Evolutionary conservation across 2,888 invertebrate species (phyloP).

Genomic region (Dolomedes plantarius): DNA sequence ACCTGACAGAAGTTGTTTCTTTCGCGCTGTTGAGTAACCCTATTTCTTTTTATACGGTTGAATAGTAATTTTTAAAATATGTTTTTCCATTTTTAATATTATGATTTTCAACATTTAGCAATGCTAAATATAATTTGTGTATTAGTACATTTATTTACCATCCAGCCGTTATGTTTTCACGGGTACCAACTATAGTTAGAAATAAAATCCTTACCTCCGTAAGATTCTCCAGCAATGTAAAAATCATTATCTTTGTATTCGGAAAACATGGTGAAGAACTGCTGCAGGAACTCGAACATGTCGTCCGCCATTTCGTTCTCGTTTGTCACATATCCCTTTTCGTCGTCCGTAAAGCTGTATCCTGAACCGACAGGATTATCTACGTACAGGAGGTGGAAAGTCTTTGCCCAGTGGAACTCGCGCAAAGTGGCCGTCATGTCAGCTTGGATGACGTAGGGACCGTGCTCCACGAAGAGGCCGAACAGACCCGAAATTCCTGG

Average conservation of each 20-base stretch:
- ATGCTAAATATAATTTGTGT: too few species aligned
- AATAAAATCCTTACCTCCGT: constrained; percentile 81
- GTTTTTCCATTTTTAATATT: too few species aligned
- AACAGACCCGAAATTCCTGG: constrained; percentile 78
- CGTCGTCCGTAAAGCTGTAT: constrained; percentile 89
- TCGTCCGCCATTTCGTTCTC: constrained; percentile 88
- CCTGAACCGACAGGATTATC: constrained; percentile 96
- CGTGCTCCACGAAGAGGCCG: constrained; percentile 83
- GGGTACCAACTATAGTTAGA: too few species aligned
- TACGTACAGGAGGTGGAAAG: constrained; percentile 89
- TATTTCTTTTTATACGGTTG: too few species aligned
- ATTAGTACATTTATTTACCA: too few species aligned
- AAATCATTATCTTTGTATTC: constrained; percentile 86
- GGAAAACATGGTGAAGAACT: constrained; percentile 90
- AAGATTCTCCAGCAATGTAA: constrained; percentile 92
- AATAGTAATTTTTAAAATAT: too few species aligned
- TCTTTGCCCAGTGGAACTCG: constrained; percentile 87
- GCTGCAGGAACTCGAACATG: constrained; percentile 85
- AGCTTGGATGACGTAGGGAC: constrained; percentile 82
- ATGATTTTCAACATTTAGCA: too few species aligned
- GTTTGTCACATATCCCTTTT: constrained; percentile 86
- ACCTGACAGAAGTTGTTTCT: too few species aligned
- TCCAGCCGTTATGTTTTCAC: too few species aligned
- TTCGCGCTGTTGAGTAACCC: too few species aligned
- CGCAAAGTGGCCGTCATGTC: constrained; percentile 80